Percentiles rank a stretch among this genome's conserved stretches.
Conservation (phyloP, 2,113 vertebrate genomes). For the Lamprologus tigripictilis region DNA sequence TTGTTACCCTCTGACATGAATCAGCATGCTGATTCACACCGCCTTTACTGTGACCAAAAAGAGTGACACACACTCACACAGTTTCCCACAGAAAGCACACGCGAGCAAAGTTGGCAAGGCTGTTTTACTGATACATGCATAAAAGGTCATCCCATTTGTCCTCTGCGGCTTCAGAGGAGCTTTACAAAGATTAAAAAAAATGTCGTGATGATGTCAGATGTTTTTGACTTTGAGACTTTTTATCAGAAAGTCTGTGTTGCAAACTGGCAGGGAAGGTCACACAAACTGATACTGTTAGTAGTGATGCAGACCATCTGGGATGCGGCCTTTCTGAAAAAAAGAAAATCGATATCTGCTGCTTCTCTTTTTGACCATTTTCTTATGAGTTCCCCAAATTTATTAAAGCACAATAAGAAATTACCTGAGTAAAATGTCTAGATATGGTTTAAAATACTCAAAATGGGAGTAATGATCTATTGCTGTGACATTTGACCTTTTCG, state of each 20-base stretch:
- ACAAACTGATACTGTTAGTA: background rate
- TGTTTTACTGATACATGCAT: background rate
- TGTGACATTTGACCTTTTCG: background rate
- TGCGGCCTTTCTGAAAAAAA: background rate
- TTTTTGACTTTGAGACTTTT: background rate
- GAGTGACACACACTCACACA: background rate
- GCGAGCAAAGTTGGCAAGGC: background rate
- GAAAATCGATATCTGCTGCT: background rate
- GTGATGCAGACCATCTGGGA: background rate
- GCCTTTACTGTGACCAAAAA: background rate
- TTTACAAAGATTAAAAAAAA: background rate
- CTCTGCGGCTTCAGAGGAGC: background rate
- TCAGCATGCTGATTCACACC: background rate
- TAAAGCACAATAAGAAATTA: background rate
- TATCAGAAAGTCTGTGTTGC: background rate
- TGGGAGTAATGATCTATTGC: background rate
- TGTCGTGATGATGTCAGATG: background rate
- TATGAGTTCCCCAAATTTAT: background rate
- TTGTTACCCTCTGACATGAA: constrained; percentile 14
- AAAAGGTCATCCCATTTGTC: background rate
- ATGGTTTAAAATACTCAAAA: background rate
- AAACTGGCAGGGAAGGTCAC: background rate
- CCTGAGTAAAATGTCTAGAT: background rate
- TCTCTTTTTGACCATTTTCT: background rate
- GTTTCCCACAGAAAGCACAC: background rate